A percentile compares a stretch with the other conserved stretches of the same genome.
Conservation (phyloP, 2,113 vertebrate genomes). For the Melanerpes aurifrons region DNA sequence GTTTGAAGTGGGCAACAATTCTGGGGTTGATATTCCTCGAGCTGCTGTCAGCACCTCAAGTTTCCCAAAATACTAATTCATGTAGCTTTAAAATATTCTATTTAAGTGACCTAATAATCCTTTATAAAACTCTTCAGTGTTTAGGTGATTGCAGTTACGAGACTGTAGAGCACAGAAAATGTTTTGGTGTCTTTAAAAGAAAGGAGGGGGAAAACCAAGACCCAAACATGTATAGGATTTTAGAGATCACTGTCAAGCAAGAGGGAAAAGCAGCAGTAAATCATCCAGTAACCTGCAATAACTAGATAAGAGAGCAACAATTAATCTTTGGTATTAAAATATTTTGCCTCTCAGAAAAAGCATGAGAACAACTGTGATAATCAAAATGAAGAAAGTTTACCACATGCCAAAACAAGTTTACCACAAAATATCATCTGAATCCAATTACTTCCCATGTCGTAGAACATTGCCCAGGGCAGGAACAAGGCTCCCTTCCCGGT, state of each 20-base stretch:
- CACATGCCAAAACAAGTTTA: constrained; percentile 38
- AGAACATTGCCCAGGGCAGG: neutral
- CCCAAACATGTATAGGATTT: neutral
- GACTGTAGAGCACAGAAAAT: neutral
- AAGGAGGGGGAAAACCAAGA: neutral
- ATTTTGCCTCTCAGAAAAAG: constrained; percentile 41
- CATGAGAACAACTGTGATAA: constrained; percentile 34
- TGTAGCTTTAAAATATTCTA: neutral
- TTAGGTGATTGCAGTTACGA: neutral
- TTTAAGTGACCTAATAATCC: neutral
- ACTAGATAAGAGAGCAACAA: constrained; percentile 48
- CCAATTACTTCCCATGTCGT: neutral
- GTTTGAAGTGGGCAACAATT: neutral
- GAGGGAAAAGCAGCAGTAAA: neutral
- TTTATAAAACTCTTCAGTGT: neutral
- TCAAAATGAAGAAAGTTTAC: constrained; percentile 29
- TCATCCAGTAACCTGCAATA: constrained; percentile 38
- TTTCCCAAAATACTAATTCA: neutral
- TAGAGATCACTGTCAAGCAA: neutral
- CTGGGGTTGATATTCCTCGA: fast-evolving
- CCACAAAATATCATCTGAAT: constrained; percentile 33
- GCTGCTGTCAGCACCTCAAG: neutral
- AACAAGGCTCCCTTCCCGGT: neutral
- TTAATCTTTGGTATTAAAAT: constrained; percentile 45
- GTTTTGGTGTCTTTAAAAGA: neutral